These are phyloP conservation scores for Siniperca chuatsi DNA, from an alignment of 2,113 vertebrate genomes.

Conservation along the genomic window DNA sequence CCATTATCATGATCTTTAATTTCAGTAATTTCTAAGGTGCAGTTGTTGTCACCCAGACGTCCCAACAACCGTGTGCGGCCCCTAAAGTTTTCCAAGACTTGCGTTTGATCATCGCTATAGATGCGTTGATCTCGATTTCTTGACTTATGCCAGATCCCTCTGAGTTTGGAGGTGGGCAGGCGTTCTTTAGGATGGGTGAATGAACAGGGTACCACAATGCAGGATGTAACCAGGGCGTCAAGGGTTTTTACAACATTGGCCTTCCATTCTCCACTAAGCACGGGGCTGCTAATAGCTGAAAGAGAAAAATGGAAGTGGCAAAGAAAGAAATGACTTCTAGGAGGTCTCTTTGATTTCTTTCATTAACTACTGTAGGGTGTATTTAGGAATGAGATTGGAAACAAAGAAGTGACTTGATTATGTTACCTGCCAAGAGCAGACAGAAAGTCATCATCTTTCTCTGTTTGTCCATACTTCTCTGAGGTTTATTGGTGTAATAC, in stretches of 20 bases:
- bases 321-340: neutral
- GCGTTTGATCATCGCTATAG: neutral
- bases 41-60: conserved; percentile 57
- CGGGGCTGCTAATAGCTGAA: conserved; percentile 43
- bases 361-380: neutral
- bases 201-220: conserved; percentile 76
- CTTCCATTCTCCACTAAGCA: conserved; percentile 56
- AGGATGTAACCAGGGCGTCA: conserved; percentile 63
- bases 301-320: neutral
- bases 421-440: conserved; percentile 44
- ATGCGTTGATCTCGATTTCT: accelerated
- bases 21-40: conserved; percentile 68
- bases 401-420: neutral
- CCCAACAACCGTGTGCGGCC: conserved; percentile 68
- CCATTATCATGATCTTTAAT: conserved; percentile 68
- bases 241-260: neutral
- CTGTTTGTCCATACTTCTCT: conserved; percentile 22
- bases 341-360: neutral
- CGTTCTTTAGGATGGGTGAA: conserved; percentile 53
- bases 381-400: neutral
- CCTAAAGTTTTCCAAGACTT: conserved; percentile 39
- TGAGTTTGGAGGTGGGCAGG: conserved; percentile 40
- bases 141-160: conserved; percentile 65
- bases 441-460: conserved; percentile 6
- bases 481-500: neutral